These are phyloP conservation scores for Plectus sambesii DNA, from an alignment of 1,140 invertebrate genomes.

Conservation along the genomic window DNA sequence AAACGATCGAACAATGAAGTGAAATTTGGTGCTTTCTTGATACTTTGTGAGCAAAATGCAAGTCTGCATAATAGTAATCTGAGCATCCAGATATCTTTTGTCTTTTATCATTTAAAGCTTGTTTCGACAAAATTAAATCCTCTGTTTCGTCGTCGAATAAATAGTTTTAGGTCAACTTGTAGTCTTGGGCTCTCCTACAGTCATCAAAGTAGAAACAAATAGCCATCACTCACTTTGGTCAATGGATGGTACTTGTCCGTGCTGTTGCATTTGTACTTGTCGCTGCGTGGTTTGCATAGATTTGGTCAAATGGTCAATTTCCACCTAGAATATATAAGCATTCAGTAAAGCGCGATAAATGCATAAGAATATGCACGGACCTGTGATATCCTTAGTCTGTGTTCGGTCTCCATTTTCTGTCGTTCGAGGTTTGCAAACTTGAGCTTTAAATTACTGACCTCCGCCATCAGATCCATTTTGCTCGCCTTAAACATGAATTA, in stretches of 20 bases:
- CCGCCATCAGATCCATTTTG: slow-evolving; percentile 77
- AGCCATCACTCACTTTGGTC: too few species aligned
- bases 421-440: slow-evolving; percentile 67
- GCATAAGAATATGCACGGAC: slow-evolving; percentile 43
- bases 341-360: slow-evolving; percentile 27
- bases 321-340: slow-evolving; percentile 22
- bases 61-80: too few species aligned
- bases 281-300: slow-evolving; percentile 18
- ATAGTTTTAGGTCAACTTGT: too few species aligned
- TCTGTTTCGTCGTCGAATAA: too few species aligned
- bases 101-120: too few species aligned
- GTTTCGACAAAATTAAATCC: too few species aligned
- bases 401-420: slow-evolving; percentile 63
- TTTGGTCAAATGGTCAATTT: slow-evolving; percentile 32
- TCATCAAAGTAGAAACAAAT: too few species aligned
- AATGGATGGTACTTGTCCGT: neutral
- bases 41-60: too few species aligned
- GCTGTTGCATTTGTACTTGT: slow-evolving; percentile 8
- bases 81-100: too few species aligned
- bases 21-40: too few species aligned
- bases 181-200: too few species aligned
- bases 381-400: slow-evolving; percentile 48
- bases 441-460: slow-evolving; percentile 74
- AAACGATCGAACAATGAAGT: too few species aligned
- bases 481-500: slow-evolving; percentile 81